Conservation (phyloP, 1,140 invertebrate genomes). For the Magallana angulata region DNA sequence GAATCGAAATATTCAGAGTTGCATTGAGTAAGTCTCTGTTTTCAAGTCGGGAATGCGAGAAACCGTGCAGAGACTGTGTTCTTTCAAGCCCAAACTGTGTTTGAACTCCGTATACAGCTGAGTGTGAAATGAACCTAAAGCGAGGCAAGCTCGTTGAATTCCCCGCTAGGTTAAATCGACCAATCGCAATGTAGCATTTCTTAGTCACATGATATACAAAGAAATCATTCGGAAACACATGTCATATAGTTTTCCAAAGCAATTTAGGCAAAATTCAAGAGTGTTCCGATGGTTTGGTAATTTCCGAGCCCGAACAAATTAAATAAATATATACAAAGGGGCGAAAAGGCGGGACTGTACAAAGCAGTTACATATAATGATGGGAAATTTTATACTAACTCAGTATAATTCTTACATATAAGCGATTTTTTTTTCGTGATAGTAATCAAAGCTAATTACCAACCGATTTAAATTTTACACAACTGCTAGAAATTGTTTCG, state of each 20-base stretch:
- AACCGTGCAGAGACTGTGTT: constrained; percentile 32
- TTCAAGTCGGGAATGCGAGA: background rate
- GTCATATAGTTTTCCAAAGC: no score
- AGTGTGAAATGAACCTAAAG: constrained; percentile 50
- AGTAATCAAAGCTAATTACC: no score
- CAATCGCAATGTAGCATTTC: constrained; percentile 65
- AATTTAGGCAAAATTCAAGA: no score
- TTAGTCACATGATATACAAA: constrained; percentile 64
- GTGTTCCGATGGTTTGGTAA: background rate
- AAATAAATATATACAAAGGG: background rate
- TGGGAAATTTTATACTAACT: no score
- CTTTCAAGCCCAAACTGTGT: constrained; percentile 48
- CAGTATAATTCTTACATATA: no score
- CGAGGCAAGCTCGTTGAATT: constrained; percentile 69
- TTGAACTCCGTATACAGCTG: constrained; percentile 53
- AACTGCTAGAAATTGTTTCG: no score
- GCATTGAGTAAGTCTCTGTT: constrained; percentile 18
- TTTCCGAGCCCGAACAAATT: background rate
- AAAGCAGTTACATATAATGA: no score
- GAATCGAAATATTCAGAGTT: background rate
- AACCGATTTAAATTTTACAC: no score
- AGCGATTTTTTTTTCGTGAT: no score
- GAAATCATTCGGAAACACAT: background rate
- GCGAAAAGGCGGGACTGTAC: no score
- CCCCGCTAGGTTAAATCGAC: constrained; percentile 67